Percentiles rank a stretch among this genome's conserved stretches.
These are phyloP conservation scores for Diplodus sargus DNA, from an alignment of 2,797 vertebrate genomes.

Conservation along the genomic window DNA sequence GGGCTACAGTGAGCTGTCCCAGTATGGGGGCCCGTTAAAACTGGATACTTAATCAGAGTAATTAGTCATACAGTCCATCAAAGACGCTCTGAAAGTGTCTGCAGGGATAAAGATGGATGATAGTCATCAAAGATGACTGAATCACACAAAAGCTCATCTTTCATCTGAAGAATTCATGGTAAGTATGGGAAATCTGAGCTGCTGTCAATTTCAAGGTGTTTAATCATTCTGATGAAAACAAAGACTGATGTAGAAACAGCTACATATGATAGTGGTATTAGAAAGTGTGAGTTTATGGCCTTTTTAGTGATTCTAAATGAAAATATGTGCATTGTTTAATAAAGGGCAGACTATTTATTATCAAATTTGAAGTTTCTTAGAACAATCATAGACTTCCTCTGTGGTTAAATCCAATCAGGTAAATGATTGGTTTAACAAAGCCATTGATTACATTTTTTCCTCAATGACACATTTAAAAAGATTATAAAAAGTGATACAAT, in stretches of 20 bases:
- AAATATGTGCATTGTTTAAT: neutral
- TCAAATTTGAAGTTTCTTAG: neutral
- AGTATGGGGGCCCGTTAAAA: conserved; percentile 54
- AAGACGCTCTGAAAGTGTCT: conserved; percentile 20
- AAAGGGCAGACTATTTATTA: neutral
- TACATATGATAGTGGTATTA: neutral
- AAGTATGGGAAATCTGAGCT: neutral
- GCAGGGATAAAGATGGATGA: conserved; percentile 23
- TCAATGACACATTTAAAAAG: neutral
- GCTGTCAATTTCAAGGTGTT: neutral
- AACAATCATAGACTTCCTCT: neutral
- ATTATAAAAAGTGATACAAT: neutral
- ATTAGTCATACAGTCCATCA: conserved; percentile 64
- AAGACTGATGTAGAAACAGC: neutral
- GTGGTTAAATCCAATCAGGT: conserved; percentile 12
- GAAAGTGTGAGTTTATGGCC: neutral
- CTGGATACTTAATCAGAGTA: conserved; percentile 46
- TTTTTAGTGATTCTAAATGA: neutral
- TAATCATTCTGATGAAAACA: neutral
- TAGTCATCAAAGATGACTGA: conserved; percentile 1
- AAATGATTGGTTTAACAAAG: neutral
- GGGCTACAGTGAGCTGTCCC: conserved; percentile 12
- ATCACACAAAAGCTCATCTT: conserved; percentile 7
- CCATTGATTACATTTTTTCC: neutral
- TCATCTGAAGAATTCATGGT: neutral